Evolutionary conservation across 2,113 vertebrate species (phyloP).

Genomic region (Pseudopodoces humilis): DNA sequence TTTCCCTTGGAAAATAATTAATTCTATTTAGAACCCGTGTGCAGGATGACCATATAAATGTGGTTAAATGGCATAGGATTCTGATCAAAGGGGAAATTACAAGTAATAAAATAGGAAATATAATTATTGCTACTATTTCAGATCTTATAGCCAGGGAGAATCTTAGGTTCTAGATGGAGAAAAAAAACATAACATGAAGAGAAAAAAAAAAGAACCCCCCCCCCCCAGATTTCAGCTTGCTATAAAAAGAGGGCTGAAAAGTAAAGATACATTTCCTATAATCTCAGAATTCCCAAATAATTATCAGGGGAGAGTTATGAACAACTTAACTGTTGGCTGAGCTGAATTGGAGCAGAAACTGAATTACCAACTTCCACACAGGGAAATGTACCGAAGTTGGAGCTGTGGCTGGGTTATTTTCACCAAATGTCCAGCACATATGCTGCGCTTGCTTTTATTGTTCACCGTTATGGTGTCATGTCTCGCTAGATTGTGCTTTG

Average conservation of each 20-base stretch:
- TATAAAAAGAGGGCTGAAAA: neutral
- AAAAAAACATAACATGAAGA: neutral
- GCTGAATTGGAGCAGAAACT: neutral
- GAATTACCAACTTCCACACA: neutral
- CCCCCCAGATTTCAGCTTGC: neutral
- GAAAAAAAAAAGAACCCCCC: neutral
- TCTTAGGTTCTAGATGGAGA: neutral
- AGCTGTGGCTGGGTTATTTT: conserved; percentile 49
- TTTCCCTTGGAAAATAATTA: neutral
- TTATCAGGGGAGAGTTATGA: neutral
- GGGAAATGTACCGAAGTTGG: neutral
- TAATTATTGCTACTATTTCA: conserved; percentile 49
- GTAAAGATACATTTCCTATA: neutral
- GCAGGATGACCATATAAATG: conserved; percentile 36
- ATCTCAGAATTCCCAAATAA: neutral
- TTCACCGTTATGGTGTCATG: conserved; percentile 66
- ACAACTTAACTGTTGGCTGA: neutral
- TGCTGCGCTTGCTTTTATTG: conserved; percentile 57
- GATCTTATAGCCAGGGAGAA: conserved; percentile 7
- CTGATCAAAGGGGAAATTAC: conserved; percentile 49
- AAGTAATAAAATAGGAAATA: conserved; percentile 54
- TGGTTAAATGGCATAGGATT: conserved; percentile 40
- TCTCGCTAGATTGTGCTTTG: conserved; percentile 70
- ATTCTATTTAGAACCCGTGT: neutral
- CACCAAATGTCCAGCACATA: conserved; percentile 66